Conservation (phyloP, 2,797 vertebrate species). For the Masticophis lateralis region DNA sequence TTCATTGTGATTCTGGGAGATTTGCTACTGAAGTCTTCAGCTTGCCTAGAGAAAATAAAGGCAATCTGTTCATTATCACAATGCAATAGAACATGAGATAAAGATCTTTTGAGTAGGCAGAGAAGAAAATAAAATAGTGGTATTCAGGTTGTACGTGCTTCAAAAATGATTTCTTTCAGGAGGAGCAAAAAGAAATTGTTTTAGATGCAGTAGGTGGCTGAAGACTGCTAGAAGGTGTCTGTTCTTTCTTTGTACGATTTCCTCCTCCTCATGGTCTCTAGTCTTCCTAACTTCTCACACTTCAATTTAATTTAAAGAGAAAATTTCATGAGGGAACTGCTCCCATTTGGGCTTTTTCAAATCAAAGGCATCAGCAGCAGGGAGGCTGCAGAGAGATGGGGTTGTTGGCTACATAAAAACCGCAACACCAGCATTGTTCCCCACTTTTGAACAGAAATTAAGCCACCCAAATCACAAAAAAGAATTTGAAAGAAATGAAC, state of each 20-base stretch:
- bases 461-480: neutral
- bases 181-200: neutral
- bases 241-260: neutral
- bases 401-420: neutral
- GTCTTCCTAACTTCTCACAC: neutral
- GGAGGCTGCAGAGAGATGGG: neutral
- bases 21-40: conserved; percentile 77
- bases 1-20: conserved; percentile 87
- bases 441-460: neutral
- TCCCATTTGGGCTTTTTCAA: neutral
- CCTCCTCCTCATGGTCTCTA: neutral
- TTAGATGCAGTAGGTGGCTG: neutral
- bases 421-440: neutral
- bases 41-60: conserved; percentile 75
- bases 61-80: conserved; percentile 60
- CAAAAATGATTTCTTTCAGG: neutral
- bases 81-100: conserved; percentile 20
- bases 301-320: neutral
- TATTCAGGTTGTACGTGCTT: neutral
- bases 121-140: neutral
- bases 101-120: neutral
- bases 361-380: neutral
- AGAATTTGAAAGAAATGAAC: neutral
- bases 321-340: neutral
- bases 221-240: neutral